These are phyloP conservation scores for Drosophila macrothrix DNA, from an alignment of 2,888 invertebrate species.

Conservation along the genomic window DNA sequence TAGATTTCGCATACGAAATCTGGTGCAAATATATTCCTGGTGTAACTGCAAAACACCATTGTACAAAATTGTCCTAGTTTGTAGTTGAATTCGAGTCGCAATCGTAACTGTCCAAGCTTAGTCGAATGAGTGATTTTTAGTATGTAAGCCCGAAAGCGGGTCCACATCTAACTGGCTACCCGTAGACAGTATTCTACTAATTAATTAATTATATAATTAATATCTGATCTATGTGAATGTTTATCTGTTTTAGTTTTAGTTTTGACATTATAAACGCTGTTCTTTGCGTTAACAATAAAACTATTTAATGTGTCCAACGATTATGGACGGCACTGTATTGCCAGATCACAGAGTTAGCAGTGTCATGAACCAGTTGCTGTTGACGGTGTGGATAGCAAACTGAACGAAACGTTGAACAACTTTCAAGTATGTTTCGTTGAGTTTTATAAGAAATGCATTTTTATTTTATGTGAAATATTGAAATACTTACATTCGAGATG, in stretches of 20 bases:
- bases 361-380: constrained; percentile 21
- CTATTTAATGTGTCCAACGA: constrained; percentile 3
- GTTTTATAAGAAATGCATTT: neutral
- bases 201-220: constrained; percentile 28
- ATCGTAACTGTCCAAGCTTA: constrained; percentile 49
- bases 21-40: constrained; percentile 36
- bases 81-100: constrained; percentile 46
- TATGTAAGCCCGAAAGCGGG: constrained; percentile 46
- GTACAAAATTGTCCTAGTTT: constrained; percentile 68
- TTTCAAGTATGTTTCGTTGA: neutral
- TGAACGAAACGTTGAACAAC: neutral
- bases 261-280: constrained; percentile 24
- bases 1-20: constrained; percentile 13
- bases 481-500: neutral
- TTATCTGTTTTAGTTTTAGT: constrained; percentile 21
- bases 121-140: constrained; percentile 74
- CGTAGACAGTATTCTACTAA: constrained; percentile 56
- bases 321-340: constrained; percentile 12
- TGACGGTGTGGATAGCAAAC: neutral
- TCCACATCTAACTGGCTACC: constrained; percentile 33
- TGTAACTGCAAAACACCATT: constrained; percentile 64
- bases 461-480: neutral
- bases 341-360: neutral
- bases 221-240: constrained; percentile 16
- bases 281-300: constrained; percentile 34